A percentile compares a stretch with the other conserved stretches of the same genome.
Conservation (phyloP, 2,797 vertebrate species). For the Enteromius anoplus region DNA sequence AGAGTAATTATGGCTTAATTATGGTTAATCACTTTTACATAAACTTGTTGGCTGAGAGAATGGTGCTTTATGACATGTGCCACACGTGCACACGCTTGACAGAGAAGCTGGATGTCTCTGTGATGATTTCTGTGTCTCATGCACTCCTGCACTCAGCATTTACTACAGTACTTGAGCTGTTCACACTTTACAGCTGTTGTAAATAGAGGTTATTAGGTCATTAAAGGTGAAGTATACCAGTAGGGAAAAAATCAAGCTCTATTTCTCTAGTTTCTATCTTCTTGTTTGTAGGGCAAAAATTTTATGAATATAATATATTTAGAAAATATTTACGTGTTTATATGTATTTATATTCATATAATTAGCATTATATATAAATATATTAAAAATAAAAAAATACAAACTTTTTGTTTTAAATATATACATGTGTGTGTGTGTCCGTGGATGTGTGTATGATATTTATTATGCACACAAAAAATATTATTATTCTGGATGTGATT, state of each 20-base stretch:
- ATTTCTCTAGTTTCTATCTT: no score
- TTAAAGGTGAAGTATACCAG: background rate
- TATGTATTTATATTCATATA: no score
- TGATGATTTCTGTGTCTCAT: background rate
- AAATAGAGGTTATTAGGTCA: background rate
- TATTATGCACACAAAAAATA: no score
- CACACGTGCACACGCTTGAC: constrained; percentile 76
- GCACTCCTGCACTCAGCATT: background rate
- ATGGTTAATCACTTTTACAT: constrained; percentile 99
- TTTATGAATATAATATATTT: background rate
- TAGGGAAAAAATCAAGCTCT: background rate
- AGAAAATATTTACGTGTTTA: no score
- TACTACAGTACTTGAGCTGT: background rate
- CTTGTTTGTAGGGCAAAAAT: background rate
- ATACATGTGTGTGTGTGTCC: no score
- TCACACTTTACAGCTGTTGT: background rate
- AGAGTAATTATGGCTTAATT: constrained; percentile 99
- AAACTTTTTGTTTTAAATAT: no score
- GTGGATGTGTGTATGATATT: no score
- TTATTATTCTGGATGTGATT: no score
- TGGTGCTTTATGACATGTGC: constrained; percentile 88
- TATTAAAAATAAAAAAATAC: no score
- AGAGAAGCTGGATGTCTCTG: background rate
- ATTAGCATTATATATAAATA: no score
- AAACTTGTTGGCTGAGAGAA: constrained; percentile 98